phyloP scores from a whole-genome alignment of 2,888 invertebrate species.

The Aleiodes leptofemur region DNA sequence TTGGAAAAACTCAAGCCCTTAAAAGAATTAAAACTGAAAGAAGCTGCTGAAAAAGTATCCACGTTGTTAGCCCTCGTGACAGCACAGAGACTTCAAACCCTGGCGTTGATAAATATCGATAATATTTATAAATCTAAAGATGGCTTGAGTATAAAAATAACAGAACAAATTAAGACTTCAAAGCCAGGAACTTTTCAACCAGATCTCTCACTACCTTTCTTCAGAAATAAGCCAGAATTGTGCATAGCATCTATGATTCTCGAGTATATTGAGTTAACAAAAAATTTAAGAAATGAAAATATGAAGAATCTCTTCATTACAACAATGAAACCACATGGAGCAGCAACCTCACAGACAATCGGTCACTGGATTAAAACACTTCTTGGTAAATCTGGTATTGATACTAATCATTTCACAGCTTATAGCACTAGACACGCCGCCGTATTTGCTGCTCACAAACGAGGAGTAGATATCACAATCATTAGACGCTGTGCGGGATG shows the following conservation, averaged over 20 bases:
- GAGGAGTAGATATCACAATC: slow-evolving; percentile 32
- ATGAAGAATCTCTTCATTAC: slow-evolving; percentile 14
- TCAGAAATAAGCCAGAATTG: slow-evolving; percentile 32
- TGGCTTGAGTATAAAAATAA: slow-evolving; percentile 47
- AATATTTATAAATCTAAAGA: slow-evolving; percentile 43
- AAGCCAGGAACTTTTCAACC: slow-evolving; percentile 45
- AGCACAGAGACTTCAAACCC: slow-evolving; percentile 51
- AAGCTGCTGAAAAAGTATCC: slow-evolving; percentile 46
- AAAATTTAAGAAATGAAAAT: slow-evolving; percentile 12
- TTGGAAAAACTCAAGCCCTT: slow-evolving; percentile 27
- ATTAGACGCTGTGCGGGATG: slow-evolving; percentile 37
- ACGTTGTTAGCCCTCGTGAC: slow-evolving; percentile 48
- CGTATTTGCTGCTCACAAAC: slow-evolving; percentile 37
- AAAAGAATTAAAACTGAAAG: slow-evolving; percentile 33
- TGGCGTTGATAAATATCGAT: slow-evolving; percentile 47
- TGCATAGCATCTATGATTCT: slow-evolving; percentile 12
- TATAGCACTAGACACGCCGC: slow-evolving; percentile 42
- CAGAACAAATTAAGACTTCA: slow-evolving; percentile 47
- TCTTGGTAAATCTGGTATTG: slow-evolving; percentile 42
- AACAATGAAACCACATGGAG: slow-evolving; percentile 18
- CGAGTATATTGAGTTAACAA: background rate
- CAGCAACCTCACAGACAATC: slow-evolving; percentile 45
- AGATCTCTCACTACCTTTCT: slow-evolving; percentile 36
- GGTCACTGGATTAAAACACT: slow-evolving; percentile 44
- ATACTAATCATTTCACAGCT: slow-evolving; percentile 41